Evolutionary conservation across 2,113 vertebrate genomes (phyloP), one percentile per base, ranked within the genome.

Genomic region (Tonatia bakeri): DNA sequence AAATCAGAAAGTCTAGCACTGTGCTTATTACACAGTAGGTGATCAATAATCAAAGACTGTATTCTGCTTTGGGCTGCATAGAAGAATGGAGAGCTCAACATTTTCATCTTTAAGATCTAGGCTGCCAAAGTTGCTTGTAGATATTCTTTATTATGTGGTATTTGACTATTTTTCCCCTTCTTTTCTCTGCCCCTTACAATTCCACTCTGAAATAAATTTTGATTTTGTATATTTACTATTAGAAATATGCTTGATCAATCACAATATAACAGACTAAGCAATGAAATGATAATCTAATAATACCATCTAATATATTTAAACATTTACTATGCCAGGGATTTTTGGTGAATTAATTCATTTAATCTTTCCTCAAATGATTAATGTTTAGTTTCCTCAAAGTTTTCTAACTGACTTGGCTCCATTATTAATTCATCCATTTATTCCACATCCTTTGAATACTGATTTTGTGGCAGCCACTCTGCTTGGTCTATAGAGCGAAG

Each of bases 281-380:
- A 92, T 38, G 61, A 82, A 81, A 86, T 70, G 69, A 94, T 69
- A 88, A 65, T 82, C 5, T 61, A 77, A 59, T 38, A 87, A 50
- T 19, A 50, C 1, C 16, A 72, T 31, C 36, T 87, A 72, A 33
- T 2, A 64, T 85, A 54, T 94, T 40, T 59, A 89, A 88, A 72
- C 31, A 93, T 65, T 87, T 81, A 56, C n/a, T 77, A 7, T 80
- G 5, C 38, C 1, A 38, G 13, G 15, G 7, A 36, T 65, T 85
- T 64, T 45, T 38, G 31, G 7, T 64, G 50, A 90, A 89, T 83
- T 64, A 84, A 69, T 64, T 93, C 14, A 76, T 75, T 80, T 87
- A 61, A 89, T 87, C 36, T 76, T 90, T 82, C 87, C 12, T 14
- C 50, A 92, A 90, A 87, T 90, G 8, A 91, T 89, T 72, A 20